phyloP scores from a whole-genome alignment of 2,113 vertebrate species.

The Rhipidura dahli region DNA sequence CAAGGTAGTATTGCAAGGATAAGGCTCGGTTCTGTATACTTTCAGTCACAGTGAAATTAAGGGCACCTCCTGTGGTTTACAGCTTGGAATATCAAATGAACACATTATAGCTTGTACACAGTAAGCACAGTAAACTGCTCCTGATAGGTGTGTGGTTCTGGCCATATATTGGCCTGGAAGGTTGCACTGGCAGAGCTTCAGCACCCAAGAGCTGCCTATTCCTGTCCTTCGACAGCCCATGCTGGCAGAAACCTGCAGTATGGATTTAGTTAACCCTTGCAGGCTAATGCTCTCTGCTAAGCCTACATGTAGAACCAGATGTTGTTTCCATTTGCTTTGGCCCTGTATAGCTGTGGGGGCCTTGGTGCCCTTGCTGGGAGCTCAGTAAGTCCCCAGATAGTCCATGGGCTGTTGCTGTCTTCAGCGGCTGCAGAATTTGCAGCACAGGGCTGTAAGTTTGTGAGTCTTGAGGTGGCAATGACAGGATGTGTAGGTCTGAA shows the following conservation, averaged over 20 bases:
- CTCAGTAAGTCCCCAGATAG: background rate
- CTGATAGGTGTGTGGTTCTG: background rate
- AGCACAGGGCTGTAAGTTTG: background rate
- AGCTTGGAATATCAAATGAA: background rate
- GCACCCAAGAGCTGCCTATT: background rate
- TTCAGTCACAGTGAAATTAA: background rate
- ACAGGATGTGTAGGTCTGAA: background rate
- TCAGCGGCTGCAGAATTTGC: background rate
- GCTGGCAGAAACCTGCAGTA: background rate
- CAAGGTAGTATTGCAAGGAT: background rate
- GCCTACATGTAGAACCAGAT: background rate
- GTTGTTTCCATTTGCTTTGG: background rate
- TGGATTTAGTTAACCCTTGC: background rate
- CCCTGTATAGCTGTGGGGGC: background rate
- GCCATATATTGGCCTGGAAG: background rate
- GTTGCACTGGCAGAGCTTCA: background rate
- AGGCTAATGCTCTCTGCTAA: background rate
- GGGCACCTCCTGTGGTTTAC: background rate
- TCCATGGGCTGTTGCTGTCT: background rate
- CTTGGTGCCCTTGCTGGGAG: background rate
- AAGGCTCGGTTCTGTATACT: background rate
- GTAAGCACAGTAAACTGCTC: background rate
- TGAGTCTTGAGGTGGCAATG: background rate
- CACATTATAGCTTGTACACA: background rate
- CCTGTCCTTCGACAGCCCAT: background rate